Conservation (phyloP, 2,888 invertebrate genomes). For the Mactromeris polynyma region DNA sequence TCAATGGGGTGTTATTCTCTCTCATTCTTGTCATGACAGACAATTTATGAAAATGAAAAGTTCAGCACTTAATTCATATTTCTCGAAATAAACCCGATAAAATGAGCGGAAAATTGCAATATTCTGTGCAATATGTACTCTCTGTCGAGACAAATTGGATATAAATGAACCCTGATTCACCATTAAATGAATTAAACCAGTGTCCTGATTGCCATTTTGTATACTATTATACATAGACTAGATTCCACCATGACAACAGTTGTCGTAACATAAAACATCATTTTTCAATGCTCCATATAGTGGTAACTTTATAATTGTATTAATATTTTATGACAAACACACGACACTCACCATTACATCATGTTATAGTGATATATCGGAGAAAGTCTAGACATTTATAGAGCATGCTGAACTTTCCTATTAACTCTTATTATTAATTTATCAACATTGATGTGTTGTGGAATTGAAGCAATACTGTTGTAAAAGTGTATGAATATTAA, state of each 20-base stretch:
- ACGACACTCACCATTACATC: not conserved
- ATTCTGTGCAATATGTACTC: not conserved
- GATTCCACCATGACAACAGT: not conserved
- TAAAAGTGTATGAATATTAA: not conserved
- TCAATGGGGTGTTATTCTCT: not conserved
- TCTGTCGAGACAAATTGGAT: not conserved
- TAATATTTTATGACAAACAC: constrained; percentile 4
- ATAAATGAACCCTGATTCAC: not conserved
- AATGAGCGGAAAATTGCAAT: not conserved
- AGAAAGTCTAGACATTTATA: not conserved
- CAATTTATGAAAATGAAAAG: not conserved
- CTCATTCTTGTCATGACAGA: not conserved
- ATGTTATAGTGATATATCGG: not conserved
- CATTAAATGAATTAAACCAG: not conserved
- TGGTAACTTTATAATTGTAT: not conserved
- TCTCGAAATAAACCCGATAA: not conserved
- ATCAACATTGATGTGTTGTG: not conserved
- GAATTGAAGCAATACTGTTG: not conserved
- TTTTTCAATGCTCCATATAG: not conserved
- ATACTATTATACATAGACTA: not conserved
- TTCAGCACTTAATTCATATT: not conserved
- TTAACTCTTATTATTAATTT: not conserved
- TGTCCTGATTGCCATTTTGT: not conserved
- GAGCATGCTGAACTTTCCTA: not conserved
- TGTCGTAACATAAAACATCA: not conserved